Evolutionary conservation across 1,140 invertebrate species (phyloP), one percentile per base, ranked within the genome.

Genomic region (Polyergus mexicanus): DNA sequence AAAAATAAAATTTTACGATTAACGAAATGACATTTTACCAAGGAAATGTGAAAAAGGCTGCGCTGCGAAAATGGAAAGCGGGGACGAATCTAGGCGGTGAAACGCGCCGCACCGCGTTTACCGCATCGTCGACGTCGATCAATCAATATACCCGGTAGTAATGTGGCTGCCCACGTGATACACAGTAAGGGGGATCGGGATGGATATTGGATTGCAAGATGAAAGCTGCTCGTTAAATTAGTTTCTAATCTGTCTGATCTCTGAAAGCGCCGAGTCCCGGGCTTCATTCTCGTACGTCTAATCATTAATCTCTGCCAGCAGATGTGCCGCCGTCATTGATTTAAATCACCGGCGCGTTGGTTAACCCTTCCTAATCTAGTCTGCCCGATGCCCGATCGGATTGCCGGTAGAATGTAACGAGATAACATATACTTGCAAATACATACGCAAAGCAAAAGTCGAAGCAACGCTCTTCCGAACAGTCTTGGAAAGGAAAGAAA

Each of bases 231-330:
- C 91, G 91, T 92, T 92, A 92, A 92, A 91, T 92, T 92, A 91
- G 91, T 92, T 92, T 91, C 91, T 92, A 92, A 92, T 92, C 90
- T 90, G 85, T 85, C 80, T 77, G 91, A 92, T 92, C 91, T 92
- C 87, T 89, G 86, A 87, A 86, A 88, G 89, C 84, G 56, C 56
- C 84, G 83, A 89, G 84, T 91, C 89, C 88, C 85, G 88, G 84
- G 80, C 88, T 90, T 91, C 83, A 77, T 92, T 89, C 88, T 86
- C 86, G 88, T 86, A 86, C 85, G 87, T 89, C 86, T 88, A 88
- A 92, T 92, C 92, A 91, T 92, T 92, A 92, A 92, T 92, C 92
- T 92, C 89, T 92, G 89, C 88, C 90, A 92, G 85, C 91, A 92
- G 89, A 91, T 92, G 91, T 89, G 89, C 89, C 91, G 86, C 86